Conservation (phyloP, 2,797 vertebrate genomes). For the Ctenopoma kingsleyae region DNA sequence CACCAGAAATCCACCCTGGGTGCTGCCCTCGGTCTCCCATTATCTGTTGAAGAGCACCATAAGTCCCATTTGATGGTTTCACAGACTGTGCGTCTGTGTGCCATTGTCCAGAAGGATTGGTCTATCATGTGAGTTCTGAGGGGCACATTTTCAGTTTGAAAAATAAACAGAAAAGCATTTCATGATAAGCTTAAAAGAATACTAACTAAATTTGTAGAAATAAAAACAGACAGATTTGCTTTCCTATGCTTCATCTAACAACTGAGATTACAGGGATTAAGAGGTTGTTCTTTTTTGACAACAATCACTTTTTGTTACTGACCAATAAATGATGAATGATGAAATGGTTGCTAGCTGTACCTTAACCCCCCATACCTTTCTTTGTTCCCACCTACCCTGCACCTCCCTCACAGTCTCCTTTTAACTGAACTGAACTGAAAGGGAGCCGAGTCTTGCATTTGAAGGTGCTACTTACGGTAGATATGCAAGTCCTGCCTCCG, state of each 20-base stretch:
- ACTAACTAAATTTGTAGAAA: neutral
- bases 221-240: neutral
- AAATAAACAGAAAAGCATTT: constrained; percentile 25
- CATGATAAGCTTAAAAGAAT: constrained; percentile 1
- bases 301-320: constrained; percentile 39
- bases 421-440: constrained; percentile 30
- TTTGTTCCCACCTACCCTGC: constrained; percentile 27
- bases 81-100: constrained; percentile 24
- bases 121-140: constrained; percentile 43
- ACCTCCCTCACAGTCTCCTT: constrained; percentile 27
- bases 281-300: constrained; percentile 22
- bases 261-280: constrained; percentile 8
- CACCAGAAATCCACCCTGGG: constrained; percentile 33
- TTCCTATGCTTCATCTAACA: constrained; percentile 8
- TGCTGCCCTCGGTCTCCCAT: constrained; percentile 27
- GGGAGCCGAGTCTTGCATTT: constrained; percentile 7
- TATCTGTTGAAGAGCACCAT: constrained; percentile 49
- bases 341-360: constrained; percentile 28
- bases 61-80: constrained; percentile 31
- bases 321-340: constrained; percentile 47
- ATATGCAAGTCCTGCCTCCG: neutral
- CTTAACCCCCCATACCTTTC: constrained; percentile 20
- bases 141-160: constrained; percentile 42
- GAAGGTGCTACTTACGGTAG: constrained; percentile 24
- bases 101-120: constrained; percentile 48